Conservation (phyloP, 2,797 vertebrate species). For the Eulemur mongoz region DNA sequence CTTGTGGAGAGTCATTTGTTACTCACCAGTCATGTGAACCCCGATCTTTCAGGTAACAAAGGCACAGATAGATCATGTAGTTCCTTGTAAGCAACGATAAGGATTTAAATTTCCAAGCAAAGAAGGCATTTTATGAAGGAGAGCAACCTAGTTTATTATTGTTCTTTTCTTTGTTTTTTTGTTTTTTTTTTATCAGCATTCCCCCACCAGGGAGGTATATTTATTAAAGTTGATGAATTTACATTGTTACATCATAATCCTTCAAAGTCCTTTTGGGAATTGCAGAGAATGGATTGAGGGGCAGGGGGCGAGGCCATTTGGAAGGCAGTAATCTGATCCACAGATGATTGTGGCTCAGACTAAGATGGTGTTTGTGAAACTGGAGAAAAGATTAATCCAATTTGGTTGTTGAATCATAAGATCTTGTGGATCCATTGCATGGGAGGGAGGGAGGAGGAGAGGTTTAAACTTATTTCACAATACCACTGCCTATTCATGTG, state of each 20-base stretch:
- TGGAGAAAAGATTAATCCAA: not conserved
- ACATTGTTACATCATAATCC: too few relatives aligned
- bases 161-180: not conserved
- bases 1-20: not conserved
- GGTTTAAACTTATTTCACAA: not conserved
- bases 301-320: not conserved
- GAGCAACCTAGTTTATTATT: not conserved
- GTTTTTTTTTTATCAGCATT: too few relatives aligned
- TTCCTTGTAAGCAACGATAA: not conserved
- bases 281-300: not conserved
- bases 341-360: not conserved
- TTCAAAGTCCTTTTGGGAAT: not conserved
- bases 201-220: too few relatives aligned
- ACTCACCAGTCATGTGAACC: not conserved
- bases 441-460: not conserved
- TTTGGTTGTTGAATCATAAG: not conserved
- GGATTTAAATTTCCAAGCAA: not conserved
- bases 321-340: not conserved
- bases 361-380: not conserved
- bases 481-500: not conserved
- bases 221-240: too few relatives aligned
- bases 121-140: not conserved
- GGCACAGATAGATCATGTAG: not conserved
- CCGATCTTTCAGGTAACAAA: not conserved
- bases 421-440: not conserved